Conservation (phyloP, 2,113 vertebrate genomes). For the Copsychus sechellarum region DNA sequence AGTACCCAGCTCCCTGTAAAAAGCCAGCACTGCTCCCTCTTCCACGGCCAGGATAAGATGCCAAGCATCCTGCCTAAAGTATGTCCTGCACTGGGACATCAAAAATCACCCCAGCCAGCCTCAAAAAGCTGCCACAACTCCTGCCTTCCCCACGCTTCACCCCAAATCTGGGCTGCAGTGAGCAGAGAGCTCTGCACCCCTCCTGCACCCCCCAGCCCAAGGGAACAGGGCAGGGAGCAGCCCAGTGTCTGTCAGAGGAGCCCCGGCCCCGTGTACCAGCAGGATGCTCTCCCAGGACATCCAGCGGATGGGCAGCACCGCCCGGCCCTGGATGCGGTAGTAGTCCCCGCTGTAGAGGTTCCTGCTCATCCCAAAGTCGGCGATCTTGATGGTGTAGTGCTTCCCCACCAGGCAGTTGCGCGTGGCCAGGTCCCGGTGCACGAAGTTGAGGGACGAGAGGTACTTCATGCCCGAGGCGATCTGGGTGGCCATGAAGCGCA, state of each 20-base stretch:
- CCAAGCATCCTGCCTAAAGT: fast-evolving
- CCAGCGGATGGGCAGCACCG: slow-evolving; percentile 98
- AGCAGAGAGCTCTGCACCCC: not conserved
- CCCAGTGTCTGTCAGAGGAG: fast-evolving
- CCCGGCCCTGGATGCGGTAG: slow-evolving; percentile 95
- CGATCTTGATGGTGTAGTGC: slow-evolving; percentile 95
- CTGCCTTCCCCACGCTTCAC: not conserved
- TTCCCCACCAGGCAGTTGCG: slow-evolving; percentile 96
- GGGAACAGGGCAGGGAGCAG: not conserved
- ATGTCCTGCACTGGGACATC: not conserved
- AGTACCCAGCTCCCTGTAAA: not conserved
- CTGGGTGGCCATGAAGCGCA: slow-evolving; percentile 89
- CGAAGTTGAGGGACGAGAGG: slow-evolving; percentile 94
- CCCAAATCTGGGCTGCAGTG: not conserved
- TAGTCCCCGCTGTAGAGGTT: slow-evolving; percentile 98
- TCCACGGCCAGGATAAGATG: not conserved
- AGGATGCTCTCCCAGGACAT: slow-evolving; percentile 99
- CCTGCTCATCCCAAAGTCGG: slow-evolving; percentile 97
- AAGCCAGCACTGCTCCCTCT: not conserved
- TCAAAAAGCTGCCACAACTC: not conserved
- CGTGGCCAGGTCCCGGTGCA: slow-evolving; percentile 95
- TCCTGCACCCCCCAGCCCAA: not conserved
- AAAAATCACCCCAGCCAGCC: not conserved
- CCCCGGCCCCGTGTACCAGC: slow-evolving; percentile 72
- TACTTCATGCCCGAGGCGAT: slow-evolving; percentile 97